Evolutionary conservation across 2,113 vertebrate genomes (phyloP).

Genomic region (Laticauda laticaudata): DNA sequence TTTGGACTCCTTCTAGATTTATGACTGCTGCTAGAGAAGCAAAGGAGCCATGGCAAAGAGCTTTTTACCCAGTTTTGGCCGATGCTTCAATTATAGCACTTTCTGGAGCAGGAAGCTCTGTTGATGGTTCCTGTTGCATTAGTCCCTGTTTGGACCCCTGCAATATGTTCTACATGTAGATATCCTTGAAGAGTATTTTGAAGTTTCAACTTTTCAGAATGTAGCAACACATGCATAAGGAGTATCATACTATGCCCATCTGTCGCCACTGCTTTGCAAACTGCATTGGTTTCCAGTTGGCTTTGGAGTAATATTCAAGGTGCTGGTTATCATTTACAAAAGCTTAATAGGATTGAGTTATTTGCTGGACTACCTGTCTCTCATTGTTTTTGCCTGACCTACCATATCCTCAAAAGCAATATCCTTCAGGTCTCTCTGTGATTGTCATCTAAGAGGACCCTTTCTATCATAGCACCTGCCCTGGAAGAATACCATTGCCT

Average conservation of each 20-base stretch:
- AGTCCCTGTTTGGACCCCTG: not conserved
- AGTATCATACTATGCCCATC: not conserved
- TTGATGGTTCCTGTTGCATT: not conserved
- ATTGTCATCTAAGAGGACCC: not conserved
- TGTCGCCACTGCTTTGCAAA: not conserved
- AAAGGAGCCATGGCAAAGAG: not conserved
- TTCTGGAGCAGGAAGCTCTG: not conserved
- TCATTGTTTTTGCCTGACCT: not conserved
- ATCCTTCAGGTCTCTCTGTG: not conserved
- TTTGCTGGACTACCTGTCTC: not conserved
- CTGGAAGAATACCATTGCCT: not conserved
- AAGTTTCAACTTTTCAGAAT: not conserved
- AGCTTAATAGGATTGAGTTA: not conserved
- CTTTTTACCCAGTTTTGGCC: not conserved
- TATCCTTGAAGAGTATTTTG: not conserved
- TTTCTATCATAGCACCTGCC: not conserved
- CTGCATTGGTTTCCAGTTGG: not conserved
- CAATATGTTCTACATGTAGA: not conserved
- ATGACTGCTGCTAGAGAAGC: not conserved
- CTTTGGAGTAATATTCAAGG: not conserved
- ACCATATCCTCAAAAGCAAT: not conserved
- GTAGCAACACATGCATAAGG: not conserved
- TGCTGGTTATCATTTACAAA: not conserved
- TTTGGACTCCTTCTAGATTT: not conserved
- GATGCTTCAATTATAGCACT: not conserved